phyloP scores from a whole-genome alignment of 1,140 invertebrate genomes.

The Lasioglossum baleicum region DNA sequence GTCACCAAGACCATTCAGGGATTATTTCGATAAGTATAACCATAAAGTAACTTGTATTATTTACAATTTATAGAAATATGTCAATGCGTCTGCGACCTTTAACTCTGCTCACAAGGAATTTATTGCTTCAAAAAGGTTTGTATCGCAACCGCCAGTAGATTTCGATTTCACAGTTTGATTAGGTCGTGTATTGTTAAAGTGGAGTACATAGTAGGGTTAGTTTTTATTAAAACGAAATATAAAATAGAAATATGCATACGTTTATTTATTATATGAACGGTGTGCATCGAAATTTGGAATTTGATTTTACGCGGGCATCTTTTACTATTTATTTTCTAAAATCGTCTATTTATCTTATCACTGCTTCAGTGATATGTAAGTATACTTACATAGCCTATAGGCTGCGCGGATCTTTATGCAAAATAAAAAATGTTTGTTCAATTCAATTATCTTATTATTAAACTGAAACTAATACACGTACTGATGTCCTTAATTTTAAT shows the following conservation, averaged over 20 bases:
- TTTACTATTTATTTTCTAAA: background rate
- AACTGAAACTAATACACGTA: no score
- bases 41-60: slow-evolving; percentile 22
- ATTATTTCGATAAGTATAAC: background rate
- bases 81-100: slow-evolving; percentile 8
- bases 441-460: no score
- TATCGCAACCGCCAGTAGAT: background rate
- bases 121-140: slow-evolving; percentile 30
- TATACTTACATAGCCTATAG: no score
- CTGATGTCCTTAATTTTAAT: no score
- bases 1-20: background rate
- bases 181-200: background rate
- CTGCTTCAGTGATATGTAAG: background rate
- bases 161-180: background rate
- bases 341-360: background rate
- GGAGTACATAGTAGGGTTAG: background rate
- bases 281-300: background rate
- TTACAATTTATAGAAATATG: slow-evolving; percentile 29
- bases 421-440: no score
- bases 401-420: no score
- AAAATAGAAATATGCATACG: background rate
- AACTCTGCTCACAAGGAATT: slow-evolving; percentile 3
- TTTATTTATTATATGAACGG: background rate
- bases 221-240: background rate
- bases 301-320: background rate